phyloP scores from a whole-genome alignment of 92 coral and sea anemone species.

The Montipora capitata region DNA sequence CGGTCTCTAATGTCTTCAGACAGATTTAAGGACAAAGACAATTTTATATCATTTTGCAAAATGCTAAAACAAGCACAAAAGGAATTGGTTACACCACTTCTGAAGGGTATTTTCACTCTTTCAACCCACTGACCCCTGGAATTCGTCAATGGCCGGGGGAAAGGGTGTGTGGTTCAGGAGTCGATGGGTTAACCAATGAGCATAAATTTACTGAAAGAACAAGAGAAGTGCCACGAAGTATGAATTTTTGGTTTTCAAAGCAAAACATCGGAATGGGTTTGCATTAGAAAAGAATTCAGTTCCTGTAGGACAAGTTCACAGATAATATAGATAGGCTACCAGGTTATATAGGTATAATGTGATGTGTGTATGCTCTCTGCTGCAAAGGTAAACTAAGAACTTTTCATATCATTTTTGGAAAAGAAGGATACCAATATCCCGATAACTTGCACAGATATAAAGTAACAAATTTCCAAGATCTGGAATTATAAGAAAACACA shows the following conservation, averaged over 20 bases:
- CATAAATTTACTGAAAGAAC: too few relatives aligned
- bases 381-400: not conserved
- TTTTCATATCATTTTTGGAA: not conserved
- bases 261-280: too few relatives aligned
- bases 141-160: too few relatives aligned
- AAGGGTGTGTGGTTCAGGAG: too few relatives aligned
- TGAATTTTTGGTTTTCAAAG: too few relatives aligned
- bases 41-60: not conserved
- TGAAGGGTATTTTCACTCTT: not conserved
- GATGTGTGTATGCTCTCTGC: not conserved
- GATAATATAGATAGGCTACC: too few relatives aligned
- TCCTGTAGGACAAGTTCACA: too few relatives aligned
- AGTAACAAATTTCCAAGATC: constrained; percentile 96
- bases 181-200: too few relatives aligned
- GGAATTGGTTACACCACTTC: not conserved
- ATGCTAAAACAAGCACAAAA: not conserved
- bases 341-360: not conserved
- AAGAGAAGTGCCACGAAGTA: too few relatives aligned
- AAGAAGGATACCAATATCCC: constrained; percentile 97
- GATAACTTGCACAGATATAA: constrained; percentile 79
- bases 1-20: constrained; percentile 90
- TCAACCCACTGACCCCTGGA: too few relatives aligned
- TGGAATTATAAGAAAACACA: constrained; percentile 11
- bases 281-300: too few relatives aligned
- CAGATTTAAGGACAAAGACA: constrained; percentile 21